A percentile compares a stretch with the other conserved stretches of the same genome.
Conservation (phyloP, 2,888 invertebrate genomes). For the Dusona sp. region DNA sequence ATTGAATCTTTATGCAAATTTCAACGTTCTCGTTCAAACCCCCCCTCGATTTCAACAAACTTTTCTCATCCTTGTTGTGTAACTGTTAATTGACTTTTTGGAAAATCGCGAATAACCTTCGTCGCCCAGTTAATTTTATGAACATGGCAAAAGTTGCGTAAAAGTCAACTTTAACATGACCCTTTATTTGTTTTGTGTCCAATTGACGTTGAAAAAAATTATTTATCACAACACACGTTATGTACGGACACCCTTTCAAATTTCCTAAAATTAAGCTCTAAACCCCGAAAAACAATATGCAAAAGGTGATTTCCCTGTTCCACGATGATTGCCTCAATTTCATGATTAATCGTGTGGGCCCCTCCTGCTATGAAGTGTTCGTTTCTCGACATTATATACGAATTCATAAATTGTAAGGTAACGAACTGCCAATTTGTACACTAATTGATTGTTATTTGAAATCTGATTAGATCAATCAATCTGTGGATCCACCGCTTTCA, state of each 20-base stretch:
- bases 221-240: too few relatives aligned
- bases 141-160: background rate
- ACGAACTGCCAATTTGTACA: background rate
- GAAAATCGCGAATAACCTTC: background rate
- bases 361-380: background rate
- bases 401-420: background rate
- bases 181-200: background rate
- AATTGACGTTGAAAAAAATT: too few relatives aligned
- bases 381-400: background rate
- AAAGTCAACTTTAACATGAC: background rate
- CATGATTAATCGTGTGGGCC: background rate
- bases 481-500: too few relatives aligned
- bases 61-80: background rate
- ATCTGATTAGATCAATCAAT: background rate
- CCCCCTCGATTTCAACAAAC: background rate
- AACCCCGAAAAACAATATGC: background rate
- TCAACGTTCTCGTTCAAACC: background rate
- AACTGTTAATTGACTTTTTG: background rate
- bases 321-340: background rate
- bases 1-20: constrained; percentile 33
- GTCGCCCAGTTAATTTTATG: too few relatives aligned
- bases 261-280: background rate
- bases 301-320: background rate
- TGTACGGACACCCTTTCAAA: background rate
- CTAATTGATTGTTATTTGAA: background rate